Conservation (phyloP, 2,888 invertebrate species). For the Pachycephus smyrnensis region DNA sequence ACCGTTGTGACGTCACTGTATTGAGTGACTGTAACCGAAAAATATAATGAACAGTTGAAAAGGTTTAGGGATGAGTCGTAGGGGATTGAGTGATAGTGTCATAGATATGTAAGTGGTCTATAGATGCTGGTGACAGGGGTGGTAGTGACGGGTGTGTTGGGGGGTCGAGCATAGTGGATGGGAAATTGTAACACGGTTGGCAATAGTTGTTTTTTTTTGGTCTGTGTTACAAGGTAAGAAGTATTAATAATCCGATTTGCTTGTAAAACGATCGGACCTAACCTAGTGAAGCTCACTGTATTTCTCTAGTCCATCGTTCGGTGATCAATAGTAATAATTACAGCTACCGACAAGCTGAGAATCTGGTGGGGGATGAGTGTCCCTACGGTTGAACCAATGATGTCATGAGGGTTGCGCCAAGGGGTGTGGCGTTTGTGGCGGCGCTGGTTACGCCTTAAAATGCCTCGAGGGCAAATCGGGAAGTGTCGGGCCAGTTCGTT, state of each 20-base stretch:
- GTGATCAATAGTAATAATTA: constrained; percentile 57
- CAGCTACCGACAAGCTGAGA: constrained; percentile 30
- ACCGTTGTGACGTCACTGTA: too few species aligned
- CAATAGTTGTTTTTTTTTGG: too few species aligned
- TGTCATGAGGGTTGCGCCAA: constrained; percentile 44
- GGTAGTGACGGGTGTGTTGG: too few species aligned
- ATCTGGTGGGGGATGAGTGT: constrained; percentile 29
- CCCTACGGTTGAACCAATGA: constrained; percentile 43
- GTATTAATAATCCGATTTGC: constrained; percentile 1
- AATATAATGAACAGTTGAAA: too few species aligned
- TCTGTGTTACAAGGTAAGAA: neutral
- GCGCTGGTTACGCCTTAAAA: constrained; percentile 16
- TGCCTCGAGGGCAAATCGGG: constrained; percentile 11
- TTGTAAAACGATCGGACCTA: neutral
- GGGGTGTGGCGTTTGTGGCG: constrained; percentile 38
- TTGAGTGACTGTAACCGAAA: too few species aligned
- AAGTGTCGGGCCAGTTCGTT: constrained; percentile 13
- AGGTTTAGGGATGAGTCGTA: too few species aligned
- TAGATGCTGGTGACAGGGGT: too few species aligned
- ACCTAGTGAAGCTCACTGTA: constrained; percentile 30
- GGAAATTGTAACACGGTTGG: too few species aligned
- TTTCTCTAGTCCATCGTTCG: constrained; percentile 46
- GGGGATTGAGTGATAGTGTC: too few species aligned
- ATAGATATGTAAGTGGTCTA: too few species aligned
- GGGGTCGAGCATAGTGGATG: too few species aligned